Conservation (phyloP, 2,797 vertebrate genomes). For the Poeciliopsis gracilis region DNA sequence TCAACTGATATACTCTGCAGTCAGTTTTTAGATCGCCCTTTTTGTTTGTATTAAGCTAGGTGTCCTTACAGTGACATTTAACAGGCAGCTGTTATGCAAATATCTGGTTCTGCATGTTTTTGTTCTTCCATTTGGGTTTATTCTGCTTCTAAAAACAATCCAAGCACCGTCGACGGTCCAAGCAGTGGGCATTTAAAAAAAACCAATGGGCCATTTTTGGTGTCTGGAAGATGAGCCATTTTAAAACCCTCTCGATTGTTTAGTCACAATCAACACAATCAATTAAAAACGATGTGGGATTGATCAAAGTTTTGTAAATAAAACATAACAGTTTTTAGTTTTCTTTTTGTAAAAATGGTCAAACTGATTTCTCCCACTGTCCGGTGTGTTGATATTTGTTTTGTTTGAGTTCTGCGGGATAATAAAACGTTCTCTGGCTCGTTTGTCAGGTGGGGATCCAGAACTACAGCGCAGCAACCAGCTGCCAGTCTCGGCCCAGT, state of each 20-base stretch:
- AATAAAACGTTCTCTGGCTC: neutral
- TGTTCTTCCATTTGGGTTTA: no score
- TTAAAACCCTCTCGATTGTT: no score
- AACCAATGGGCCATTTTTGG: no score
- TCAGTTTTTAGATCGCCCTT: neutral
- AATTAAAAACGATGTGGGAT: no score
- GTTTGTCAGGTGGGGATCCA: conserved; percentile 89
- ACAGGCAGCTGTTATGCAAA: neutral
- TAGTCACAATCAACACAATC: no score
- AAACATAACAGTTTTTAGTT: no score
- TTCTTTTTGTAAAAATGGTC: neutral
- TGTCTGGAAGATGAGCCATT: no score
- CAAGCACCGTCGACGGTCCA: no score
- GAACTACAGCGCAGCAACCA: conserved; percentile 87
- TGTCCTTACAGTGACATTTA: neutral
- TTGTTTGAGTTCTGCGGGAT: neutral
- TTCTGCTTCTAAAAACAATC: no score
- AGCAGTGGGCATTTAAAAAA: no score
- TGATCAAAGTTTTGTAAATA: no score
- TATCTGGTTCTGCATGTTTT: no score
- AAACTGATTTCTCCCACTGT: neutral
- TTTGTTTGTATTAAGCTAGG: neutral
- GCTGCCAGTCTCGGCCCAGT: conserved; percentile 86
- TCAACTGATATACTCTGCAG: neutral
- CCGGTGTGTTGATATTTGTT: neutral